Percentiles rank a stretch among this genome's conserved stretches.
Evolutionary conservation across 2,888 invertebrate genomes (phyloP).

Genomic region (Luperina nickerlii): DNA sequence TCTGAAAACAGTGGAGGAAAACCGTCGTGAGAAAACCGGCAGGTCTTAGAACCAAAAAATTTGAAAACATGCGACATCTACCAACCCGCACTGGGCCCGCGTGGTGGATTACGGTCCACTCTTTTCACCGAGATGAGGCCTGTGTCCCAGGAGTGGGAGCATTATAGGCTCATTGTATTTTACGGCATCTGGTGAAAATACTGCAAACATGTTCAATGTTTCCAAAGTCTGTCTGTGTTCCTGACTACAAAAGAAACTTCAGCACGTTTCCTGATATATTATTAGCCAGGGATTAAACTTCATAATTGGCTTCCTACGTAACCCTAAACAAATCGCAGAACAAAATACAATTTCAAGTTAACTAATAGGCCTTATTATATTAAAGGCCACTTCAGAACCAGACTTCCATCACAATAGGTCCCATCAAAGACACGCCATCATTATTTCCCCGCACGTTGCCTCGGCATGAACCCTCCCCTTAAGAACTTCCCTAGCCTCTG

Average conservation of each 20-base stretch:
- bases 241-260: slow-evolving; percentile 53
- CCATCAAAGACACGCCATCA: slow-evolving; percentile 81
- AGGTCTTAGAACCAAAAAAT: too few relatives aligned
- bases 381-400: slow-evolving; percentile 80
- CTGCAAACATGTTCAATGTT: background rate
- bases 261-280: slow-evolving; percentile 24
- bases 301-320: slow-evolving; percentile 61
- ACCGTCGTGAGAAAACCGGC: too few relatives aligned
- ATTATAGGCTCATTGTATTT: too few relatives aligned
- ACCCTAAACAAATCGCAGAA: slow-evolving; percentile 66
- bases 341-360: slow-evolving; percentile 74
- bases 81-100: too few relatives aligned
- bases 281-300: slow-evolving; percentile 51
- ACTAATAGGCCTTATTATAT: slow-evolving; percentile 79
- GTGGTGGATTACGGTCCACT: too few relatives aligned
- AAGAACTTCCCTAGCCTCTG: slow-evolving; percentile 76
- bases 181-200: background rate
- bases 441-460: slow-evolving; percentile 74
- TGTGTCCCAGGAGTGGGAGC: too few relatives aligned
- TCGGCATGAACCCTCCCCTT: slow-evolving; percentile 77
- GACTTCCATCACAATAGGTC: slow-evolving; percentile 74
- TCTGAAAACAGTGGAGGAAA: too few relatives aligned
- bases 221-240: background rate
- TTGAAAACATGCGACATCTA: too few relatives aligned
- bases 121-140: too few relatives aligned